Evolutionary conservation across 2,797 vertebrate genomes (phyloP), one percentile per base, ranked within the genome.

Genomic region (Eulemur mongoz): DNA sequence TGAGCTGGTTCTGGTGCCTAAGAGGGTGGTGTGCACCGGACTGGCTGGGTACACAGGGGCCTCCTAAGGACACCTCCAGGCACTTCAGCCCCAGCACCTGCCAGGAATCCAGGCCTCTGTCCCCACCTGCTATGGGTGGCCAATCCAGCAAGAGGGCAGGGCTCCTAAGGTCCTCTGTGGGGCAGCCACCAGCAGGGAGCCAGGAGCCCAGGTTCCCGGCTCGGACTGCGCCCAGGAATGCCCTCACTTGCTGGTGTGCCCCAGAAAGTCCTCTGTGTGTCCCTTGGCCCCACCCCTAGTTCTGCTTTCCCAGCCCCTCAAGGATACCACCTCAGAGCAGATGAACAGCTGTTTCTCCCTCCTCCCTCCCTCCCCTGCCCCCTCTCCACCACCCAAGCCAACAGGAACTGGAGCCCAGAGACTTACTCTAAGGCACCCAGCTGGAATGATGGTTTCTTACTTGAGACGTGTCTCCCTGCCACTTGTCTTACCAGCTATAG

Each of bases 261-360:
- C 81, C 57, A 88, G 65, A 86, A 89, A 89, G 30, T 50, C 70
- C 50, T 82, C 69, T 84, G 27, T 54, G 25, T 10, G 35, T 59
- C 23, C 50, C 48, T 90, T 25, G 40, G 59, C 72, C 38, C 85
- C 57, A 43, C 67, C 80, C 76, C 88, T 93, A 96, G 92, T 96
- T 94, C 95, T 96, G 94, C 95, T 97, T 96, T 83, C 81, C 57
- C 69, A 43, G 20, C 70, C 92, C 69, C 63, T 94, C 70, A 45
- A 73, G 14, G 57, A 40, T 45, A 23, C 52, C 54, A 18, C 70
- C 59, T 27, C 45, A 54, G 67, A 57, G 30, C 32, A 38, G 23
- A 95, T 12, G 50, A 89, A 48, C 92, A 96, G 83, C 87, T 95
- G 75, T 38, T 13, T 59, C 40, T 52, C 43, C 38, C 59, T 79